Conservation (phyloP, 1,140 invertebrate genomes). For the Halesus radiatus region DNA sequence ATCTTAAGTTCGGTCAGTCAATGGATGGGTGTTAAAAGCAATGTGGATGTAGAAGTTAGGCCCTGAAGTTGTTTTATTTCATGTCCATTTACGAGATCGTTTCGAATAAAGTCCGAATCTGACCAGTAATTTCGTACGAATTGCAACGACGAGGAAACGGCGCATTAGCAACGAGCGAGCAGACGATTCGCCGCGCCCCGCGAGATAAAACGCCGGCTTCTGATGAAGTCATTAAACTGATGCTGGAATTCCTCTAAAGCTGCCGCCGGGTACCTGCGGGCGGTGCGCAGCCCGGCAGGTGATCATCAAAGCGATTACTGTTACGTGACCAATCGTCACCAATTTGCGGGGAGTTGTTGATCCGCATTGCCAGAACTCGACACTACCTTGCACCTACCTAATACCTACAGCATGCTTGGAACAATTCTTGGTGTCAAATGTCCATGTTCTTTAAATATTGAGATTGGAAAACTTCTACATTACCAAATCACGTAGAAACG, state of each 20-base stretch:
- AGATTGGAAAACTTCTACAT: too few relatives aligned
- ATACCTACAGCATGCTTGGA: too few relatives aligned
- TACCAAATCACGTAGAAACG: too few relatives aligned
- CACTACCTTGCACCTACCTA: neutral
- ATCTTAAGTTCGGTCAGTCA: too few relatives aligned
- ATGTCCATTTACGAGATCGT: neutral
- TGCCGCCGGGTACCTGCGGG: slow-evolving; percentile 4
- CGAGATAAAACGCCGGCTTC: neutral
- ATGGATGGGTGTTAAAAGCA: too few relatives aligned
- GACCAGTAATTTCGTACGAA: neutral
- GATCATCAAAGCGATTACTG: slow-evolving; percentile 8
- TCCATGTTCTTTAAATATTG: too few relatives aligned
- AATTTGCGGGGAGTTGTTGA: neutral
- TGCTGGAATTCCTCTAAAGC: neutral
- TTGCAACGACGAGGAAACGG: slow-evolving; percentile 9
- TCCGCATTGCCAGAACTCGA: neutral
- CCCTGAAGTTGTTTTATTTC: too few relatives aligned
- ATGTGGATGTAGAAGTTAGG: too few relatives aligned
- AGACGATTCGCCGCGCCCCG: slow-evolving; percentile 6
- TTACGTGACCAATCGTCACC: slow-evolving; percentile 18
- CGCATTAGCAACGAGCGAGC: slow-evolving; percentile 8
- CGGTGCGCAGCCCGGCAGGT: neutral
- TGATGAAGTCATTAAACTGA: slow-evolving; percentile 40
- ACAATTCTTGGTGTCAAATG: too few relatives aligned
- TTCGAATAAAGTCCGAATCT: neutral